These are phyloP conservation scores for Copidosoma aretas DNA, from an alignment of 2,888 invertebrate species.

Conservation along the genomic window DNA sequence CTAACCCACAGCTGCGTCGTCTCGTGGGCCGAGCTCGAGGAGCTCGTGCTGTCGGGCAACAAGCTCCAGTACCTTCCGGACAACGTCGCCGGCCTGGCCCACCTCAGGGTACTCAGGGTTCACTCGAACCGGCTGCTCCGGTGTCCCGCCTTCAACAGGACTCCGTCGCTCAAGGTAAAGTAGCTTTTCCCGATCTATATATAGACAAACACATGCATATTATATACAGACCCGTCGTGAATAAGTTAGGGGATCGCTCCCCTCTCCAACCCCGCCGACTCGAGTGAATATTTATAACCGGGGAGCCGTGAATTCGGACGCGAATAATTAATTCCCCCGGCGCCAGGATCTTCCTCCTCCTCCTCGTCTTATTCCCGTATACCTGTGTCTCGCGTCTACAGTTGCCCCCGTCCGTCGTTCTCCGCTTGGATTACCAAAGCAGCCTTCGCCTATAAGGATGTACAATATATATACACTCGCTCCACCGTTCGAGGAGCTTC, in stretches of 20 bases:
- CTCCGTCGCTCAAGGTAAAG: constrained; percentile 72
- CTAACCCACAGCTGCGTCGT: constrained; percentile 67
- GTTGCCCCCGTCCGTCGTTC: neutral
- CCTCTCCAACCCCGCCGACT: neutral
- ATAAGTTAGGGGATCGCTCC: no score
- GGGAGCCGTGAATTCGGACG: neutral
- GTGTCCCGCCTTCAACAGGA: constrained; percentile 79
- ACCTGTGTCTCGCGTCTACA: no score
- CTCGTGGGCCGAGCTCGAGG: constrained; percentile 82
- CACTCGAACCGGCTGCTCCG: constrained; percentile 81
- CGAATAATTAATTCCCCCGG: constrained; percentile 1
- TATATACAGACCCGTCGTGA: neutral
- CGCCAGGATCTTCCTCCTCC: no score
- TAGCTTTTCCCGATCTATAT: neutral
- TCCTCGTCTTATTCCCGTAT: no score
- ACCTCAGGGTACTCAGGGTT: constrained; percentile 77
- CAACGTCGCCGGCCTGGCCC: constrained; percentile 74
- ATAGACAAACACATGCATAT: neutral
- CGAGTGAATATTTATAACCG: constrained; percentile 1
- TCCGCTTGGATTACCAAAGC: no score
- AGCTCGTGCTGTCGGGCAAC: constrained; percentile 83
- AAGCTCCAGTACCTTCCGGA: constrained; percentile 78
- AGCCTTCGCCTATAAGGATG: no score
- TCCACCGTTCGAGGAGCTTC: no score
- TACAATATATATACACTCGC: no score